Conservation (phyloP, 2,797 vertebrate species). For the Rhyacichthys aspro region DNA sequence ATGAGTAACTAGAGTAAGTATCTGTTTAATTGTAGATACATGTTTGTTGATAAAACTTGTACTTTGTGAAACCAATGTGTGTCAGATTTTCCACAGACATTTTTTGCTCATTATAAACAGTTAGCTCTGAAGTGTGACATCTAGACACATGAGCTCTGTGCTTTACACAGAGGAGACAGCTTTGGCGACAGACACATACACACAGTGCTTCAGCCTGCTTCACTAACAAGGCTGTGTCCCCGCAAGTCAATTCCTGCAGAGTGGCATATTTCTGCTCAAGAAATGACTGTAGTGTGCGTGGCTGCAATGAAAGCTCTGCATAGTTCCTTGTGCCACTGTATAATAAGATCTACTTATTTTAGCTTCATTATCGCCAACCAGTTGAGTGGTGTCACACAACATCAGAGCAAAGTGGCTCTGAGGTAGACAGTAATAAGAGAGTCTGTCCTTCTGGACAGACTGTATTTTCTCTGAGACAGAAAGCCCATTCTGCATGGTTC, state of each 20-base stretch:
- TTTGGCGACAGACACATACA: neutral
- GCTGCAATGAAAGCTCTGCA: conserved; percentile 29
- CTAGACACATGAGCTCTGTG: conserved; percentile 40
- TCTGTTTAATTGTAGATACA: neutral
- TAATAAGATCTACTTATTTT: conserved; percentile 70
- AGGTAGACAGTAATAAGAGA: conserved; percentile 50
- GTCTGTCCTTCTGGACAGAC: conserved; percentile 2
- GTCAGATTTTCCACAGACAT: conserved; percentile 8
- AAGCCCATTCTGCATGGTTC: conserved; percentile 7
- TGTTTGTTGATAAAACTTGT: neutral
- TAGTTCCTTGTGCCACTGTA: conserved; percentile 37
- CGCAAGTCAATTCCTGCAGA: conserved; percentile 42
- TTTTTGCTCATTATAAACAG: conserved; percentile 61
- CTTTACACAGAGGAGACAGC: conserved; percentile 40
- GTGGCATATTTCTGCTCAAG: conserved; percentile 52
- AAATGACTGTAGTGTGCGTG: conserved; percentile 45
- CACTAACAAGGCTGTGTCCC: conserved; percentile 57
- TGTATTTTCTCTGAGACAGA: neutral
- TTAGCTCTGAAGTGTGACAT: conserved; percentile 58
- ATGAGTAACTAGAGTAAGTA: too few species aligned
- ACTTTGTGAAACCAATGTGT: neutral
- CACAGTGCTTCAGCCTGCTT: conserved; percentile 24
- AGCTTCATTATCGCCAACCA: conserved; percentile 63
- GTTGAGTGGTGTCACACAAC: conserved; percentile 45
- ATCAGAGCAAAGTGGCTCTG: conserved; percentile 63